Evolutionary conservation across 2,797 vertebrate species (phyloP), one percentile per base, ranked within the genome.

Genomic region (Rhinogobio ventralis): DNA sequence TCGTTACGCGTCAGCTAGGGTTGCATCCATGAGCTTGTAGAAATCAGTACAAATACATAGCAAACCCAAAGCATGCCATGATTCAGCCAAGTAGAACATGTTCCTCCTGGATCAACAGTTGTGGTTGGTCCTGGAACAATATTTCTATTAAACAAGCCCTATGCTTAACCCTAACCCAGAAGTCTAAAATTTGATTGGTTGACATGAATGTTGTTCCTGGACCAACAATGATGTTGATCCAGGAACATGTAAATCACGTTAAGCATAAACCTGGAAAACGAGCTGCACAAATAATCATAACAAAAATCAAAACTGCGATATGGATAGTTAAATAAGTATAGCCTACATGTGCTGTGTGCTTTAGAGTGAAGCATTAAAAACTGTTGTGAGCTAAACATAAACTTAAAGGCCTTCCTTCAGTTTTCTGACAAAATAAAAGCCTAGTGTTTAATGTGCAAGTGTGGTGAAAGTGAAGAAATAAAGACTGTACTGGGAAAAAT

Each of bases 1-100:
- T 78, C 36, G 20, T 64, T 71, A 51, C 5, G 45, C n/a, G 79
- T 39, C 77, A 81, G 36, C 17, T 42, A 67, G 45, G 8, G 80
- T 55, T 42, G 79, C 51, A 78, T 46, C 15, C 20, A 23, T 14
- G 51, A 7, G 80, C 62, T 66, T 71, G 20, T 76, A n/a, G 55
- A 67, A 67, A 57, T 69, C 33, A 55, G 53, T 25, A 39, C 60
- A 80, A n/a, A n/a, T 55, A 15, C 53, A 17, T 62, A 19, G 36
- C 3, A 46, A 60, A 81, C 25, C 67, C 10, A 57, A 57, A 28
- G 1, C 79, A 45, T 14, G 53, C 17, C 5, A 23, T 39, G 23
- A 68, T 69, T 69, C 1, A 28, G 23, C 30, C n/a, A 72, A 60
- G n/a, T 23, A 71, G 53, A 33, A 73, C 53, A 73, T 62, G 53